phyloP scores from a whole-genome alignment of 2,888 invertebrate species.

The Cerceris rybyensis region DNA sequence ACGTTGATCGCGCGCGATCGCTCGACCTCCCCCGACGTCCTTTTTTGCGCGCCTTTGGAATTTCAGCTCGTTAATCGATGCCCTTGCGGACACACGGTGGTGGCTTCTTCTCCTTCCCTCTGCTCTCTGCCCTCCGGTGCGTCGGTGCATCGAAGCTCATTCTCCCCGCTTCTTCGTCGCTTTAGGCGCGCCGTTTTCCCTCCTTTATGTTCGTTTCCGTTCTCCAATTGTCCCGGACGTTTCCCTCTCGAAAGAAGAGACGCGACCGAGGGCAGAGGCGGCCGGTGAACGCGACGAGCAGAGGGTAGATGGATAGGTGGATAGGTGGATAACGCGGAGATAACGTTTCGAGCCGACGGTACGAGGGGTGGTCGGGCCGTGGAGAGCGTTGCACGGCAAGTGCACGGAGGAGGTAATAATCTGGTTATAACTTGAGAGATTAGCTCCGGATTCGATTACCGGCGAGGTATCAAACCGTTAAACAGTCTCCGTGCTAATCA shows the following conservation, averaged over 20 bases:
- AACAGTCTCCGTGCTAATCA: constrained; percentile 83
- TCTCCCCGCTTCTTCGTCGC: no score
- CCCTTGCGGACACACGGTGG: background rate
- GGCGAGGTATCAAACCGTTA: constrained; percentile 82
- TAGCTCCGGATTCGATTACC: constrained; percentile 83
- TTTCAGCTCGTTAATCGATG: constrained; percentile 13
- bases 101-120: background rate
- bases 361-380: constrained; percentile 65
- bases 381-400: constrained; percentile 75
- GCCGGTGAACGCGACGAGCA: constrained; percentile 33
- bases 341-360: constrained; percentile 69
- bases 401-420: constrained; percentile 82
- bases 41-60: constrained; percentile 14
- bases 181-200: background rate
- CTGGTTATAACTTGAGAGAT: constrained; percentile 83
- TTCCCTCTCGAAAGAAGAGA: background rate
- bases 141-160: no score
- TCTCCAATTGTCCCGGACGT: background rate
- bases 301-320: constrained; percentile 32
- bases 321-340: constrained; percentile 57
- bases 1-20: constrained; percentile 20
- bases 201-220: background rate
- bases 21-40: constrained; percentile 6
- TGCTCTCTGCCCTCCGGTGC: no score
- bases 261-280: constrained; percentile 10